Evolutionary conservation across 2,888 invertebrate species (phyloP).

Genomic region (Melieria picta): DNA sequence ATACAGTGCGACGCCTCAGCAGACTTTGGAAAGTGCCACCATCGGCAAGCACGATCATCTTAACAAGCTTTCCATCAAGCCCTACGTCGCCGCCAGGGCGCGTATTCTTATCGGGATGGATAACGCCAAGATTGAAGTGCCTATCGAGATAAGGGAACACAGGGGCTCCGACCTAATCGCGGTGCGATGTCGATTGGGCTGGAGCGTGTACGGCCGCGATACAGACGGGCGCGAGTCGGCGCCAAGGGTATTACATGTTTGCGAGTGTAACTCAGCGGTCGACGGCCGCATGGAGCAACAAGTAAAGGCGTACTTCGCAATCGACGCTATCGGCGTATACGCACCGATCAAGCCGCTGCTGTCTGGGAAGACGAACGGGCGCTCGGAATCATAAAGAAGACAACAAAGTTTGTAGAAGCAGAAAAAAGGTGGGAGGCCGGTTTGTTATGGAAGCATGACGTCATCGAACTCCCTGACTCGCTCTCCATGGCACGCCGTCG

Average conservation of each 20-base stretch:
- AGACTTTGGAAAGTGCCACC: constrained; percentile 14
- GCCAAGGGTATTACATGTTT: constrained; percentile 18
- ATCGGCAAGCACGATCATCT: constrained; percentile 19
- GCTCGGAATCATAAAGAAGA: constrained; percentile 27
- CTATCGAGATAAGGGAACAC: constrained; percentile 5
- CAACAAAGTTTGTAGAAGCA: constrained; percentile 22
- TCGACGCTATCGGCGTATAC: constrained; percentile 21
- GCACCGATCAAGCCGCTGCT: not conserved
- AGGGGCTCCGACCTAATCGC: constrained; percentile 29
- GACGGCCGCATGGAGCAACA: no score
- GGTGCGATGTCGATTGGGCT: constrained; percentile 36
- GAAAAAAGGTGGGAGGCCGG: constrained; percentile 35
- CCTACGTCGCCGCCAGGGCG: not conserved
- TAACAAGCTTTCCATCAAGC: not conserved
- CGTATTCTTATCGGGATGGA: constrained; percentile 18
- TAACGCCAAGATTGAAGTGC: constrained; percentile 3
- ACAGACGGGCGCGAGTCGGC: not conserved
- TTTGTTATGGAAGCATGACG: constrained; percentile 29
- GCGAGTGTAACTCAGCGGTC: not conserved
- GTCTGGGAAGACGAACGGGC: constrained; percentile 23
- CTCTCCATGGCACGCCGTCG: constrained; percentile 31
- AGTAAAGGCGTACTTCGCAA: no score
- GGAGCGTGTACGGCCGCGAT: constrained; percentile 36
- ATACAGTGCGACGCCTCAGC: constrained; percentile 29
- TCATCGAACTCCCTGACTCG: constrained; percentile 34